phyloP scores from a whole-genome alignment of 2,888 invertebrate genomes.

The Eurytoma adleriae region DNA sequence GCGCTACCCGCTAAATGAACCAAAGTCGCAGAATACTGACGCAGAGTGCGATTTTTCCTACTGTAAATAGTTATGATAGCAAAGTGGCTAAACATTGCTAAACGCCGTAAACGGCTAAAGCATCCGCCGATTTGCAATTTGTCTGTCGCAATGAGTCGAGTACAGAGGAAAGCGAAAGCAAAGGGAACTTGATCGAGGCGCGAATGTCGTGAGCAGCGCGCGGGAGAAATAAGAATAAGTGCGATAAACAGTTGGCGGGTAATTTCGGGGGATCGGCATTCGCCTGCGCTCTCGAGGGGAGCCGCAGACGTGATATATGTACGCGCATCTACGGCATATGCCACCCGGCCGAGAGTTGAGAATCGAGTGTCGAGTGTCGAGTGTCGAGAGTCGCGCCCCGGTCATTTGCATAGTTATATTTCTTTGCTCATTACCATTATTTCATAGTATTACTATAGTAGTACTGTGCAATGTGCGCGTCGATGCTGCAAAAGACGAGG shows the following conservation, averaged over 20 bases:
- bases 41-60: background rate
- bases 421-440: slow-evolving; percentile 74
- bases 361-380: slow-evolving; percentile 33
- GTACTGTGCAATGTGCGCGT: slow-evolving; percentile 69
- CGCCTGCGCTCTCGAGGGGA: background rate
- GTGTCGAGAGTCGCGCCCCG: slow-evolving; percentile 10
- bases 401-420: slow-evolving; percentile 71
- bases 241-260: background rate
- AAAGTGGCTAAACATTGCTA: background rate
- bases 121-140: too few species aligned
- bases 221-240: background rate
- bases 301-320: slow-evolving; percentile 9
- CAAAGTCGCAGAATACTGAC: background rate
- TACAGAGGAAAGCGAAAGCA: background rate
- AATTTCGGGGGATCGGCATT: slow-evolving; percentile 8
- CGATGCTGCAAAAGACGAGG: slow-evolving; percentile 67
- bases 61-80: background rate
- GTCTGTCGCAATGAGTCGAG: too few species aligned
- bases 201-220: background rate
- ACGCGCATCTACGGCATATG: slow-evolving; percentile 42
- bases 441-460: slow-evolving; percentile 58
- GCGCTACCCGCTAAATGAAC: too few species aligned
- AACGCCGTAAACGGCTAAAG: background rate
- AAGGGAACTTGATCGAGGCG: background rate
- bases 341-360: slow-evolving; percentile 34